Evolutionary conservation across 1,140 invertebrate genomes (phyloP).

Genomic region (Magallana angulata): DNA sequence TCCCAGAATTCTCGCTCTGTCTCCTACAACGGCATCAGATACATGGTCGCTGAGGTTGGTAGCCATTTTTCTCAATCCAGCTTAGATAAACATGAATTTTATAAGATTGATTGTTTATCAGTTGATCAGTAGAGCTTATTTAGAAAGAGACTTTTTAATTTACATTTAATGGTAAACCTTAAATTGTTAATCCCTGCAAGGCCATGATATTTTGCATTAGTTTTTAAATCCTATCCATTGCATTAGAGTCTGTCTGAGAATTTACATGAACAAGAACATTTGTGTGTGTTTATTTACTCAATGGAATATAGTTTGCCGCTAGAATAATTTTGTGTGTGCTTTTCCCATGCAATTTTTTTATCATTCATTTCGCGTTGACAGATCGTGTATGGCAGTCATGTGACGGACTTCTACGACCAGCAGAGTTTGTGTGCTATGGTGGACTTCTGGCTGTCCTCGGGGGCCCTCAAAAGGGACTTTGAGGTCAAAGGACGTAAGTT

Average conservation of each 20-base stretch:
- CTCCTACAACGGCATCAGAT: slow-evolving; percentile 77
- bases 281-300: too few relatives aligned
- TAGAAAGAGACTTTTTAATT: too few relatives aligned
- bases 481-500: slow-evolving; percentile 76
- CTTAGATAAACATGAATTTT: background rate
- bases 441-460: slow-evolving; percentile 78
- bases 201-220: too few relatives aligned
- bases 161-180: too few relatives aligned
- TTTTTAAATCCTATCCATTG: too few relatives aligned
- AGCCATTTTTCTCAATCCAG: background rate
- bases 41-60: slow-evolving; percentile 75
- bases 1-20: slow-evolving; percentile 66
- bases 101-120: background rate
- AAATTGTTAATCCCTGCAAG: too few relatives aligned
- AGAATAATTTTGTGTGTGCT: too few relatives aligned
- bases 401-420: slow-evolving; percentile 75
- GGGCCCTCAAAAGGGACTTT: slow-evolving; percentile 78
- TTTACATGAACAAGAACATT: too few relatives aligned
- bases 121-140: too few relatives aligned
- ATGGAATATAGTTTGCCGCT: too few relatives aligned
- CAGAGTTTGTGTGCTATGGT: slow-evolving; percentile 76
- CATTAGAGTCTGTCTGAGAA: too few relatives aligned
- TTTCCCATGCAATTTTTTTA: too few relatives aligned
- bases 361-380: slow-evolving; percentile 47
- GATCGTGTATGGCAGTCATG: slow-evolving; percentile 77